Base-by-base conservation (phyloP, 2,113 vertebrate genomes). In the Heterocephalus glaber region DNA sequence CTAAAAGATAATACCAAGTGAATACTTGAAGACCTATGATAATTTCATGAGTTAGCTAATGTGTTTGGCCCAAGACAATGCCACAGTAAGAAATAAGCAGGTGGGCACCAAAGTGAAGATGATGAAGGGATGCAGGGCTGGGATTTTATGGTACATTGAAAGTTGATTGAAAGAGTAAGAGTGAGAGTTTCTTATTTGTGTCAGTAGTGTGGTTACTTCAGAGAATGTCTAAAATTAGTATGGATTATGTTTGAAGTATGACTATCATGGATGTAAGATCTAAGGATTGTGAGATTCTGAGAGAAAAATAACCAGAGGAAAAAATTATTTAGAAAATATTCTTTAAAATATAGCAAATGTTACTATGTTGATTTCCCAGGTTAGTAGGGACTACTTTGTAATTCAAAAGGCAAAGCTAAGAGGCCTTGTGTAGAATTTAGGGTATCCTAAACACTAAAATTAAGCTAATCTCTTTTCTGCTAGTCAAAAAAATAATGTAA, bases 351-450 rank as follows among this genome's bases (percentile, higher is more conserved):
- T 58, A 58, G 17, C 17, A 60, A 60, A 60, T 30, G 24, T 76
- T 76, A 10, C 28, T 52, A 13, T 92, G n/a, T 4, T 76, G 22
- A 82, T 47, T 81, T 84, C 76, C 54, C 17, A 74, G 7, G 3
- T 85, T 85, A 47, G 28, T 52, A 41, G 26, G 30, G 13, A 85
- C 13, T 88, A 61, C 41, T 84, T 85, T 89, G 41, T 58, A 47
- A 88, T 54, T 80, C 22, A 35, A 44, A 87, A 85, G 22, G 14
- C 70, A 89, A 97, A 95, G 38, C 41, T 89, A 44, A 84, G 70
- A 84, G 49, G 16, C 47, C 20, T 82, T 10, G 72, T 3, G 22
- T 13, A 65, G 60, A 63, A 74, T 7, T 63, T 58, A n/a, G 9
- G 20, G 2, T 76, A 63, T 2, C 16, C 33, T 38, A 90, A 92